Percentiles rank a stretch among this genome's conserved stretches.
Conservation (phyloP, 2,888 invertebrate genomes). For the Autographa pulchrina region DNA sequence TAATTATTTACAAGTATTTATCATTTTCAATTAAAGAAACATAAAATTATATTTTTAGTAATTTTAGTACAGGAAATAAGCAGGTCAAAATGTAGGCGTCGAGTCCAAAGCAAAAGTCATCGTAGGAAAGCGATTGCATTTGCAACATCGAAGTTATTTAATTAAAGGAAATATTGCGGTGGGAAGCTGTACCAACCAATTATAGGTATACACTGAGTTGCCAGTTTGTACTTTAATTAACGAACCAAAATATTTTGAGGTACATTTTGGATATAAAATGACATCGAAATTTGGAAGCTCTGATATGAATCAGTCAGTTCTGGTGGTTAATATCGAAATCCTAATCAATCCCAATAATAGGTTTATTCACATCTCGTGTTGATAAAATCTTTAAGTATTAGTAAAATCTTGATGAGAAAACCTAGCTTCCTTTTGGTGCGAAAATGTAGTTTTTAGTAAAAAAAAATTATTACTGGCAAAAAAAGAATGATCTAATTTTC, state of each 20-base stretch:
- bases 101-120: neutral
- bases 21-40: too few relatives aligned
- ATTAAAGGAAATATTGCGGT: neutral
- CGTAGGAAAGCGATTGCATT: neutral
- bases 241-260: neutral
- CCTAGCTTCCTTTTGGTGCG: too few relatives aligned
- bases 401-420: too few relatives aligned
- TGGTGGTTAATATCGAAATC: neutral
- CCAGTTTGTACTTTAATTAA: constrained; percentile 1
- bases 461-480: too few relatives aligned
- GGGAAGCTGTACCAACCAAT: neutral
- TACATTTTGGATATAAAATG: neutral
- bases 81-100: neutral
- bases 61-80: neutral
- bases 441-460: too few relatives aligned
- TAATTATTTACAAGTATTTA: too few relatives aligned
- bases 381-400: neutral
- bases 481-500: too few relatives aligned
- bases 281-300: neutral
- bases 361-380: neutral
- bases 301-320: neutral
- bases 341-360: too few relatives aligned
- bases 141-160: neutral
- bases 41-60: too few relatives aligned
- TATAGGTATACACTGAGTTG: neutral